phyloP scores from a whole-genome alignment of 2,113 vertebrate species.

The Callorhinus ursinus region DNA sequence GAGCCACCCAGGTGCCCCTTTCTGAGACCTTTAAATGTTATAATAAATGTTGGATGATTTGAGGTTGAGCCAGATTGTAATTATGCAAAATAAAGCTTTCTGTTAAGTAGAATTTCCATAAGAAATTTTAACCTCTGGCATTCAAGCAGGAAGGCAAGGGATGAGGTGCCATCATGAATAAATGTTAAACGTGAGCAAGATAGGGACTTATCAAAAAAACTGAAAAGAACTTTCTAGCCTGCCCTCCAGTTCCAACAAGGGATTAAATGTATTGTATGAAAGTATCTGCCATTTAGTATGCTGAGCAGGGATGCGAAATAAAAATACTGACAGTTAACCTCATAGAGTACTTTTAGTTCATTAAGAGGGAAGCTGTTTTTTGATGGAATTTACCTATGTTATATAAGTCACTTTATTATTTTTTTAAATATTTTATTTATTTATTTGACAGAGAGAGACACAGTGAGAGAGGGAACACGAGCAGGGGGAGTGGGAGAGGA shows the following conservation, averaged over 20 bases:
- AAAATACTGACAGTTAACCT: conserved; percentile 59
- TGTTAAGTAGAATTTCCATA: conserved; percentile 61
- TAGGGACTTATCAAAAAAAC: conserved; percentile 52
- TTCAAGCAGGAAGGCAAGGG: conserved; percentile 55
- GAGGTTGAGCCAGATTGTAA: conserved; percentile 38
- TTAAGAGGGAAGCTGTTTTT: conserved; percentile 43
- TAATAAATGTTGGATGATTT: conserved; percentile 26
- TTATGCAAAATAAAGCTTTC: conserved; percentile 75
- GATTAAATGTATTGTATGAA: conserved; percentile 50
- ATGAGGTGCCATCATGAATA: conserved; percentile 39
- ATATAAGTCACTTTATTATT: neutral
- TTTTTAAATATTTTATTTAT: too few relatives aligned
- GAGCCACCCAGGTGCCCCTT: neutral
- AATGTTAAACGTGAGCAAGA: conserved; percentile 65
- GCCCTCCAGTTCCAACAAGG: conserved; percentile 39
- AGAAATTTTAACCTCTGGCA: conserved; percentile 58
- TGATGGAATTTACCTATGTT: neutral
- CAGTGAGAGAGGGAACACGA: too few relatives aligned
- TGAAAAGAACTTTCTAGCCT: conserved; percentile 49
- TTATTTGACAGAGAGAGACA: too few relatives aligned
- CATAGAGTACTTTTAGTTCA: neutral
- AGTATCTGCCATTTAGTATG: conserved; percentile 46
- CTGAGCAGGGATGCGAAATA: conserved; percentile 36
- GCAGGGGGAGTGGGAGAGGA: too few relatives aligned
- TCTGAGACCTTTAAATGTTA: conserved; percentile 59